A percentile compares a stretch with the other conserved stretches of the same genome.
These are phyloP conservation scores for Urocyon cinereoargenteus DNA, from an alignment of 2,797 vertebrate genomes.

Conservation along the genomic window DNA sequence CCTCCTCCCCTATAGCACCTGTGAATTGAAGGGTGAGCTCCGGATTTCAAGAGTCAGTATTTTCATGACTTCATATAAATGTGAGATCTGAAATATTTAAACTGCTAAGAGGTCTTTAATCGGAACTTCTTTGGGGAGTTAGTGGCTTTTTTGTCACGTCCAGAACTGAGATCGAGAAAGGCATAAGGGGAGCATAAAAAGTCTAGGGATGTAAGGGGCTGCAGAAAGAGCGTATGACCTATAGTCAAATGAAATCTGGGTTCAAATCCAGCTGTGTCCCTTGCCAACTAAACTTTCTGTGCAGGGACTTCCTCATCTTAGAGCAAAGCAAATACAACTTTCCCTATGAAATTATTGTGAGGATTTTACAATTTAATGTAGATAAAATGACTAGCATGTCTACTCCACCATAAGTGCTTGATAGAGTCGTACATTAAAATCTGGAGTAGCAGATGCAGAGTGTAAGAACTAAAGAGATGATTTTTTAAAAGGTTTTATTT, in stretches of 20 bases:
- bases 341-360: background rate
- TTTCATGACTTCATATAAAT: slow-evolving; percentile 33
- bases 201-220: background rate
- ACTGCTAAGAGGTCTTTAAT: background rate
- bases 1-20: background rate
- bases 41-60: background rate
- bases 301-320: background rate
- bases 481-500: no score
- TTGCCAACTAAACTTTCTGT: background rate
- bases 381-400: background rate
- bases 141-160: background rate
- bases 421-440: background rate
- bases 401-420: background rate
- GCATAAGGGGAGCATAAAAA: background rate
- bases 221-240: background rate
- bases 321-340: background rate
- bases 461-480: background rate
- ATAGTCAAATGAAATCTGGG: background rate
- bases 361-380: background rate
- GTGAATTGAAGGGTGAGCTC: background rate
- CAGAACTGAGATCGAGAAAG: background rate
- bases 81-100: slow-evolving; percentile 40
- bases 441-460: background rate
- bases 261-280: background rate
- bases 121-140: slow-evolving; percentile 1